Evolutionary conservation across 2,113 vertebrate species (phyloP).

Genomic region (Myanophis thanlyinensis): DNA sequence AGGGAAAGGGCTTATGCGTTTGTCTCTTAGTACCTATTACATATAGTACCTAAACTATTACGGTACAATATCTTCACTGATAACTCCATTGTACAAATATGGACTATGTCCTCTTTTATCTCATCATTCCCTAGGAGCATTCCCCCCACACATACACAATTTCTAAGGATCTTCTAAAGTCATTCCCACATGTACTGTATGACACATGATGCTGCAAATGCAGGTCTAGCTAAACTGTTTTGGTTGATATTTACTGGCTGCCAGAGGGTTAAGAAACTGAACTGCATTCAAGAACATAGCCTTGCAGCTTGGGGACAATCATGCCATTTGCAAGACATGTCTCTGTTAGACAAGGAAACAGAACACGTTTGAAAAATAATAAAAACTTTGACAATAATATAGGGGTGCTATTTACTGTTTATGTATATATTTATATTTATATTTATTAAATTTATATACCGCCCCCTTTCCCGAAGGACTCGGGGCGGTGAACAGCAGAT

Average conservation of each 20-base stretch:
- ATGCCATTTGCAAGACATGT: not conserved
- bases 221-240: not conserved
- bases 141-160: not conserved
- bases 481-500: too few species aligned
- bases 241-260: not conserved
- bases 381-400: not conserved
- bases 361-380: not conserved
- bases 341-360: not conserved
- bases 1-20: not conserved
- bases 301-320: not conserved
- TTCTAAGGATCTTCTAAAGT: not conserved
- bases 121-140: not conserved
- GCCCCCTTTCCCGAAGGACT: too few species aligned
- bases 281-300: not conserved
- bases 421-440: too few species aligned
- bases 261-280: not conserved
- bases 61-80: not conserved
- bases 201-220: not conserved
- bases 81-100: not conserved
- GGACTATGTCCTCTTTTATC: not conserved
- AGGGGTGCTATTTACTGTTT: not conserved
- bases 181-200: not conserved
- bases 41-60: too few species aligned
- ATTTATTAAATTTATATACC: too few species aligned
- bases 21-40: not conserved